Conservation (phyloP, 2,113 vertebrate species). For the Laticauda laticaudata region DNA sequence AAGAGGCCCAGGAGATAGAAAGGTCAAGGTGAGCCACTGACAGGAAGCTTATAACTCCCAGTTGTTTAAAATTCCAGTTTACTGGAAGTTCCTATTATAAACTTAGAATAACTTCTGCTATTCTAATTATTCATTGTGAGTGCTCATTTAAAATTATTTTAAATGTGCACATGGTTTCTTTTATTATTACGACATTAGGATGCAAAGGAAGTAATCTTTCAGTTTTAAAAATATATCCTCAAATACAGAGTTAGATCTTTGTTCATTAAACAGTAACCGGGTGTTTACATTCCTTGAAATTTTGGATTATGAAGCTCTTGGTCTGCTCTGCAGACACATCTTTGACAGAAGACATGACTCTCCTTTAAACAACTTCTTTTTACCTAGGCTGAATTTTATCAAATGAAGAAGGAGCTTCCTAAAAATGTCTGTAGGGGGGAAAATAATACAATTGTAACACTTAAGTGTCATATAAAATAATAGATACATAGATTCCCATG, state of each 20-base stretch:
- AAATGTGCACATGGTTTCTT: slow-evolving; percentile 7
- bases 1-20: background rate
- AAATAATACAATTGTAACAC: slow-evolving; percentile 36
- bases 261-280: slow-evolving; percentile 54
- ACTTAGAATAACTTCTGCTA: background rate
- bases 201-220: slow-evolving; percentile 30
- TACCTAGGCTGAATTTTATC: slow-evolving; percentile 53
- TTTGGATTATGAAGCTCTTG: slow-evolving; percentile 60
- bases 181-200: slow-evolving; percentile 4
- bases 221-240: slow-evolving; percentile 53
- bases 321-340: slow-evolving; percentile 67
- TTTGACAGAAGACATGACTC: slow-evolving; percentile 70
- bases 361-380: slow-evolving; percentile 76
- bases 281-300: slow-evolving; percentile 71
- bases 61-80: slow-evolving; percentile 25
- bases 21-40: background rate
- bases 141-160: slow-evolving; percentile 16
- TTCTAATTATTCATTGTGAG: background rate
- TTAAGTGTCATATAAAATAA: slow-evolving; percentile 38
- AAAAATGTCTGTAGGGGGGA: slow-evolving; percentile 38
- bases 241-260: slow-evolving; percentile 55
- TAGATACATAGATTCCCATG: slow-evolving; percentile 55
- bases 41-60: background rate
- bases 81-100: slow-evolving; percentile 2
- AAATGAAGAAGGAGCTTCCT: slow-evolving; percentile 43